These are phyloP conservation scores for Diaphora mendica DNA, from an alignment of 2,888 invertebrate species.

Conservation along the genomic window DNA sequence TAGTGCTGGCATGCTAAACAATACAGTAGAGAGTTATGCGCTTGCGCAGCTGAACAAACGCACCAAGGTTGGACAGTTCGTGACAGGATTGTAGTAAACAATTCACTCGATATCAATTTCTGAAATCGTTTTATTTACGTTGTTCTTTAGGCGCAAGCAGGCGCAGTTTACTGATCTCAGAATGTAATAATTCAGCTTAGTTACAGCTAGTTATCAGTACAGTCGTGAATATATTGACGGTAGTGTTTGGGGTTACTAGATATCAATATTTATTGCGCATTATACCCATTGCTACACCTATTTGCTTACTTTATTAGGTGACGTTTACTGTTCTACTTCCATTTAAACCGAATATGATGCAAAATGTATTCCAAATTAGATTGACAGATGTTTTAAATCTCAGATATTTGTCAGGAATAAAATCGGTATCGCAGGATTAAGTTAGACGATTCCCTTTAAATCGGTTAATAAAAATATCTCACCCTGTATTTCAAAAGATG, in stretches of 20 bases:
- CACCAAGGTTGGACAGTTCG: slow-evolving; percentile 65
- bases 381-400: not conserved
- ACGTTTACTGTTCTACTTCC: not conserved
- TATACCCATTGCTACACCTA: not conserved
- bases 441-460: not conserved
- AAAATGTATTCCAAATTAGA: not conserved
- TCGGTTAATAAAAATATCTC: not conserved
- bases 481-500: not conserved
- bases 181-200: slow-evolving; percentile 37
- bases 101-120: slow-evolving; percentile 51
- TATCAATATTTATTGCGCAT: not conserved
- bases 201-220: slow-evolving; percentile 17
- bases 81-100: slow-evolving; percentile 55
- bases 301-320: not conserved
- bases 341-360: not conserved
- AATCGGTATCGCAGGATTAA: not conserved
- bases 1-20: slow-evolving; percentile 46
- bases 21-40: slow-evolving; percentile 47
- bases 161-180: slow-evolving; percentile 38
- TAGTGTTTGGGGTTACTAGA: not conserved
- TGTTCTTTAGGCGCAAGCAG: slow-evolving; percentile 39
- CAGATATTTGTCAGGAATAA: not conserved
- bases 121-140: slow-evolving; percentile 51
- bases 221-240: slow-evolving; percentile 30
- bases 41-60: slow-evolving; percentile 69